Base-by-base conservation (phyloP, 2,888 invertebrate genomes). In the Helleia helle region DNA sequence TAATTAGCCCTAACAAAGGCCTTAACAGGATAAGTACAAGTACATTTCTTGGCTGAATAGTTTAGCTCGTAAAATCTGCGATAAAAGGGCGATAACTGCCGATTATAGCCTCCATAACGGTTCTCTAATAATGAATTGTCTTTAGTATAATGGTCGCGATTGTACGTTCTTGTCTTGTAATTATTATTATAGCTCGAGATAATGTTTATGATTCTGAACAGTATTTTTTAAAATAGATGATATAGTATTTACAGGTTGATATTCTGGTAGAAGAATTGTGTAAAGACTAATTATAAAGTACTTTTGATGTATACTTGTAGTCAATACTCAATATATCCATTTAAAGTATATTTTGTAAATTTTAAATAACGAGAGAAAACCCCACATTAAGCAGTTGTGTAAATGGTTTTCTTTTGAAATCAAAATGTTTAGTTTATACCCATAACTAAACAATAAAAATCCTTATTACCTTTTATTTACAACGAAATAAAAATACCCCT, bases 81-180 rank as follows among this genome's bases (percentile, higher is more conserved):
- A 85, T 85, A 86, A 86, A 85, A 85, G 81, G 79, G 81, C 81
- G 83, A 77, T 85, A 84, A 84, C 75, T 66, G 71, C 59, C 80
- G 77, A 83, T 86, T 85, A 86, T 71, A 65, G 71, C 66, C 64
- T 58, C 55, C 63, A 62, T 71, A 83, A 85, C 74, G 71, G 77
- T 71, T 66, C 73, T 73, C 72, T 80, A 83, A 84, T 85, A 84
- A 86, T 80, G 81, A 84, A 84, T 84, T 76, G 83, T 85, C 81
- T 83, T 79, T 75, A 79, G 80, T 73, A 72, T 77, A 80, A 77
- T 72, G 70, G 61, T 57, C 73, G 70, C 71, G 52, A 54, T 54
- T 52, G 42, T 46, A 30, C 17, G 41, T 43, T 44, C 42, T 40
- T 41, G 6, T 27, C 36, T 38, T 36, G 46, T 50, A 44, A 48